phyloP scores from a whole-genome alignment of 2,888 invertebrate species.

The Chironomus riparius region DNA sequence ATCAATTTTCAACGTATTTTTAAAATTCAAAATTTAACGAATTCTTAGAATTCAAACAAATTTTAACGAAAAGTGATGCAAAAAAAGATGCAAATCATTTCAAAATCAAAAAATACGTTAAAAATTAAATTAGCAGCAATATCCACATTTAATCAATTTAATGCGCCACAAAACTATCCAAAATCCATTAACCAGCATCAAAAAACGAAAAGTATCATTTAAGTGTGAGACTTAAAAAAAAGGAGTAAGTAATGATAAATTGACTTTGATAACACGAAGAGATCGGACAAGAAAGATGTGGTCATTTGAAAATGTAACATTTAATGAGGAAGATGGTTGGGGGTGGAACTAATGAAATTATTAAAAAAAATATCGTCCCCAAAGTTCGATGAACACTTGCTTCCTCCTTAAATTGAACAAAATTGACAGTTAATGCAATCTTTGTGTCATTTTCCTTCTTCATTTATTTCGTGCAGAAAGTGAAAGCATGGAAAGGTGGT shows the following conservation, averaged over 20 bases:
- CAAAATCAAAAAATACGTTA: background rate
- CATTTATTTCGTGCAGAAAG: background rate
- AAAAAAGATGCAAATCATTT: background rate
- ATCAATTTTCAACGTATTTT: no score
- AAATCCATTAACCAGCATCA: no score
- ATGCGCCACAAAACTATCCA: no score
- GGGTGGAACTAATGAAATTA: background rate
- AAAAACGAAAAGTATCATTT: background rate
- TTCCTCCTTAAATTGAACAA: background rate
- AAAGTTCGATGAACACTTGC: background rate
- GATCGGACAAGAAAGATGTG: background rate
- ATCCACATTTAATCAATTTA: no score
- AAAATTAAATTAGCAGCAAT: no score
- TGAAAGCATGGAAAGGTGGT: background rate
- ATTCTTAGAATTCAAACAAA: no score
- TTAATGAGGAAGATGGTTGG: no score
- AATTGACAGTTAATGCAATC: no score
- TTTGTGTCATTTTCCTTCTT: no score
- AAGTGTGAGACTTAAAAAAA: background rate
- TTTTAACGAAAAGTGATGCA: no score
- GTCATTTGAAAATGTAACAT: background rate
- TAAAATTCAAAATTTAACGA: no score
- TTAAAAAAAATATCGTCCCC: background rate
- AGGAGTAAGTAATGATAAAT: constrained; percentile 15
- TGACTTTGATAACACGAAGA: constrained; percentile 13